These are phyloP conservation scores for Drosophila monieri DNA, from an alignment of 2,888 invertebrate species.

Conservation along the genomic window DNA sequence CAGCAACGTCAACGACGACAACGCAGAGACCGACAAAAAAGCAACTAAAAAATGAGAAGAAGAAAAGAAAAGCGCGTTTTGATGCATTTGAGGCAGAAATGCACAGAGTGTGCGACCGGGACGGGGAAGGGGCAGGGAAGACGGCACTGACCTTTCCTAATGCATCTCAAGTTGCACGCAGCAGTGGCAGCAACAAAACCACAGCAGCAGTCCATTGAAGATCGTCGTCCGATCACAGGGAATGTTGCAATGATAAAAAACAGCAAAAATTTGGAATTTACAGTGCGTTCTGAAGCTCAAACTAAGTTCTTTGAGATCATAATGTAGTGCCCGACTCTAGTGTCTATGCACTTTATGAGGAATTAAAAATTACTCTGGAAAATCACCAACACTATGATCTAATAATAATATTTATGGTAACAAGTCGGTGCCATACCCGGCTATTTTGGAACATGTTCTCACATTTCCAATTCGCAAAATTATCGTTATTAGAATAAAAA, in stretches of 20 bases:
- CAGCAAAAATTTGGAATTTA: constrained; percentile 37
- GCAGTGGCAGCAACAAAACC: constrained; percentile 26
- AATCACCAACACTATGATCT: too few species aligned
- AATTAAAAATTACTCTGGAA: too few species aligned
- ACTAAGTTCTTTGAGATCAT: not conserved
- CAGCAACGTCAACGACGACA: constrained; percentile 44
- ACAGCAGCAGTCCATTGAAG: constrained; percentile 25
- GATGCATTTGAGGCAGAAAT: constrained; percentile 76
- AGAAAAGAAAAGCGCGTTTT: constrained; percentile 70
- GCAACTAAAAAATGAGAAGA: constrained; percentile 7
- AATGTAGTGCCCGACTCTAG: not conserved
- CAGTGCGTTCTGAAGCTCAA: constrained; percentile 21
- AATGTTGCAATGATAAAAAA: constrained; percentile 29
- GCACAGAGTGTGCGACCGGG: constrained; percentile 17
- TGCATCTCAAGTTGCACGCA: constrained; percentile 71
- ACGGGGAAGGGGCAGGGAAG: constrained; percentile 12
- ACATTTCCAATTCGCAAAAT: constrained; percentile 44
- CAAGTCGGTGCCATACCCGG: not conserved
- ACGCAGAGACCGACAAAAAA: constrained; percentile 60
- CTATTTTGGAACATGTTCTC: constrained; percentile 27
- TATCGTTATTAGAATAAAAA: constrained; percentile 58
- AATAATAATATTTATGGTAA: too few species aligned
- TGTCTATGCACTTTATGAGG: too few species aligned
- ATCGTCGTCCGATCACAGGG: constrained; percentile 25
- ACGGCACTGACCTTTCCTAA: constrained; percentile 80